A percentile compares a stretch with the other conserved stretches of the same genome.
phyloP scores from a whole-genome alignment of 2,888 invertebrate species.

The Saturnia pavonia region DNA sequence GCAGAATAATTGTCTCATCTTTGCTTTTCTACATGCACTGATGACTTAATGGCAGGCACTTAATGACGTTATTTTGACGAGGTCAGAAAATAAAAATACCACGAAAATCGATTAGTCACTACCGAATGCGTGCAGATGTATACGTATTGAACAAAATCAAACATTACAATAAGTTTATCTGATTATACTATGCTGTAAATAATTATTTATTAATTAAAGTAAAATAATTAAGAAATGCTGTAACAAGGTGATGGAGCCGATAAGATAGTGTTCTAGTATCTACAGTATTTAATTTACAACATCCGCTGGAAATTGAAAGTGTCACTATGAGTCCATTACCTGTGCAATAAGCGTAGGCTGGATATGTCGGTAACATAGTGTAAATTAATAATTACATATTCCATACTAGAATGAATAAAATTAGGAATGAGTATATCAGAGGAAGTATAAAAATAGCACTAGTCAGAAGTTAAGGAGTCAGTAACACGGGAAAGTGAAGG shows the following conservation, averaged over 20 bases:
- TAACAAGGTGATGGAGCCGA: conserved; percentile 21
- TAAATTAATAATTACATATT: not conserved
- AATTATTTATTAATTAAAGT: not conserved
- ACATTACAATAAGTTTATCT: not conserved
- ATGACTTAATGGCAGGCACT: too few species aligned
- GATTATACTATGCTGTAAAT: not conserved
- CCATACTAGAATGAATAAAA: not conserved
- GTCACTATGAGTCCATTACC: conserved; percentile 25
- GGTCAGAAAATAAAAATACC: too few species aligned
- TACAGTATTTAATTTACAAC: conserved; percentile 45
- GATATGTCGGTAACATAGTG: not conserved
- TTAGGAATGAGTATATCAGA: too few species aligned
- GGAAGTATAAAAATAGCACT: too few species aligned
- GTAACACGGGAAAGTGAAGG: too few species aligned
- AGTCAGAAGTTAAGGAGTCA: too few species aligned
- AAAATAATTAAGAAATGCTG: not conserved
- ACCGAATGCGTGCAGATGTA: too few species aligned
- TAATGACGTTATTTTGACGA: too few species aligned
- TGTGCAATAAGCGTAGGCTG: not conserved
- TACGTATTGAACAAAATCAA: too few species aligned
- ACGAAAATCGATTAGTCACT: too few species aligned
- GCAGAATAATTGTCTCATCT: too few species aligned
- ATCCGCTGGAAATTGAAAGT: conserved; percentile 47
- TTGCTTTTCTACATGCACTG: too few species aligned
- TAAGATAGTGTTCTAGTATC: conserved; percentile 38